A percentile compares a stretch with the other conserved stretches of the same genome.
These are phyloP conservation scores for Pantherophis guttatus DNA, from an alignment of 2,113 vertebrate species.

Conservation along the genomic window DNA sequence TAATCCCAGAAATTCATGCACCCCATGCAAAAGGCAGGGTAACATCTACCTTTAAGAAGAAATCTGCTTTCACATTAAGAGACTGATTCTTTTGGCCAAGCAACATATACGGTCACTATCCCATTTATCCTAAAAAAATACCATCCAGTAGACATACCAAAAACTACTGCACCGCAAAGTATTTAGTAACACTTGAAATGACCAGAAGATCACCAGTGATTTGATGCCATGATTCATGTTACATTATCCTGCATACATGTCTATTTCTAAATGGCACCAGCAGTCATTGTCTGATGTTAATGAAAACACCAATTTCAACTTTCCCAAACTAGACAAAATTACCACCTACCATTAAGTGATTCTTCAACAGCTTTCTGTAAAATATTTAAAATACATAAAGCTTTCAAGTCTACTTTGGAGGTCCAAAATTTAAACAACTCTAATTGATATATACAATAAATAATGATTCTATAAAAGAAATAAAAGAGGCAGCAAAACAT, in stretches of 20 bases:
- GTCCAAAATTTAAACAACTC: slow-evolving; percentile 68
- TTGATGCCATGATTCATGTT: neutral
- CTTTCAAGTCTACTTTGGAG: slow-evolving; percentile 65
- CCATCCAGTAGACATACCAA: neutral
- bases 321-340: slow-evolving; percentile 52
- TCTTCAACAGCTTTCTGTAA: slow-evolving; percentile 83
- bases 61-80: neutral
- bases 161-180: rapidly evolving
- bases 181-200: slow-evolving; percentile 13
- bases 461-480: slow-evolving; percentile 64
- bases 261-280: neutral
- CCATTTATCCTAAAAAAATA: neutral
- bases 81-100: neutral
- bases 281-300: neutral
- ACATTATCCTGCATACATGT: neutral
- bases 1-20: neutral
- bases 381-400: slow-evolving; percentile 77
- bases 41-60: neutral
- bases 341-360: slow-evolving; percentile 80
- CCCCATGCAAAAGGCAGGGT: neutral
- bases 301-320: slow-evolving; percentile 6
- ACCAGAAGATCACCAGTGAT: slow-evolving; percentile 26
- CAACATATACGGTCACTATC: neutral
- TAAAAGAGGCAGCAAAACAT: slow-evolving; percentile 52
- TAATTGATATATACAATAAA: slow-evolving; percentile 69